Base-by-base conservation (phyloP, 2,888 invertebrate species). In the Dryocosmus kuriphilus region DNA sequence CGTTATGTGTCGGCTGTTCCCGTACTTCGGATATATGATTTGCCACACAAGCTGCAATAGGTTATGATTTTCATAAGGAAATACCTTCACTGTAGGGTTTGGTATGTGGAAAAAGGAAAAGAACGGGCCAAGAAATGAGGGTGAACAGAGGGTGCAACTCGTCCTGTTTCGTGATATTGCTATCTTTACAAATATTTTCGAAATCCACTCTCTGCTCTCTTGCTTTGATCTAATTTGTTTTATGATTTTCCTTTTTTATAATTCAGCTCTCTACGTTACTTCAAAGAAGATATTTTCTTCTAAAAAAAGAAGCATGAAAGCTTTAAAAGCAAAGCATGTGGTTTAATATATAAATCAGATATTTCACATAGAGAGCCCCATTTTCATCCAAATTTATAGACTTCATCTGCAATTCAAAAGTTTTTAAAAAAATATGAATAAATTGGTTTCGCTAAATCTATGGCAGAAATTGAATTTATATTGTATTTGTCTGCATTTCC, bases 111-210 rank as follows among this genome's bases (percentile, higher is more conserved):
- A 41, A 41, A 65, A 65, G 38, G 38, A 65, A 65, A 65, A 65
- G 38, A 24, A 16, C 19, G 24, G 24, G 35, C 35, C 22, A 65
- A 65, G 63, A 38, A 38, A 65, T 24, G 41, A 65, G 38, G 41
- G 16, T 65, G 38, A 65, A 65, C 65, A 41, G 77, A 76, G 77
- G 79, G 75, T 76, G 80, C 78, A 77, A 79, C 82, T 81, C 83
- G 84, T 85, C 84, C 77, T 81, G 79, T 78, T 73, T 75, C 77
- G 77, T 80, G 81, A 85, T 86, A 86, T 86, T 85, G 82, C 83
- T 80, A 79, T 83, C 77, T 80, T 83, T 82, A 5, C 62, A 80
- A 81, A 85, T 85, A 80, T 82, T 79, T 76, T 79, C 61, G 61
- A 61, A 38, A 11, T 14, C 32, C 63, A 8, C 22, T 63, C 14